Conservation (phyloP, 1,140 invertebrate species). For the Acromyrmex echinatior region DNA sequence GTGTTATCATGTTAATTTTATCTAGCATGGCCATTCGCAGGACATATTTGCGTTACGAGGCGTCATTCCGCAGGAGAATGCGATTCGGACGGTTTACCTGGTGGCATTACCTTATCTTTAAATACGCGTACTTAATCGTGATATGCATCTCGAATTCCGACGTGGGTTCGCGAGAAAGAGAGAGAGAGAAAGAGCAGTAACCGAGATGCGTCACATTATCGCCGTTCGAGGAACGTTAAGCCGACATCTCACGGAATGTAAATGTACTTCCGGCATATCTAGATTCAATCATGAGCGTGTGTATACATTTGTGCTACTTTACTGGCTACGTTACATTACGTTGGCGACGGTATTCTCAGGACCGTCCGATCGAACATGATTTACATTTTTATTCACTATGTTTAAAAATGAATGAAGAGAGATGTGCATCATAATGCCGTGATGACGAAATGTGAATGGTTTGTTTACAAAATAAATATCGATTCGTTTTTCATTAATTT, state of each 20-base stretch:
- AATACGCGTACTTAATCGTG: conserved; percentile 36
- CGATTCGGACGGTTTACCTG: conserved; percentile 40
- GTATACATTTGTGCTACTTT: conserved; percentile 53
- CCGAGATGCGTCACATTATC: conserved; percentile 54
- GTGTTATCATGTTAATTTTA: conserved; percentile 26
- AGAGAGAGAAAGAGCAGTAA: conserved; percentile 20
- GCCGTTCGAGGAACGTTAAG: conserved; percentile 49
- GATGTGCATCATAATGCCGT: background rate
- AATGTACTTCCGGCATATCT: conserved; percentile 59
- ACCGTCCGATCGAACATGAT: conserved; percentile 22
- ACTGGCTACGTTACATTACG: conserved; percentile 4
- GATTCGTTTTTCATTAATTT: background rate
- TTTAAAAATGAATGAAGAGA: conserved; percentile 34
- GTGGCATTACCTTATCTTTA: conserved; percentile 48
- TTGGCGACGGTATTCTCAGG: conserved; percentile 20
- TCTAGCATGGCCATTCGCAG: background rate
- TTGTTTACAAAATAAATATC: background rate
- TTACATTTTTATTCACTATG: conserved; percentile 28
- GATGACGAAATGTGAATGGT: background rate
- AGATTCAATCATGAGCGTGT: conserved; percentile 50
- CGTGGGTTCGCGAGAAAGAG: background rate
- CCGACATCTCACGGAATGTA: conserved; percentile 44
- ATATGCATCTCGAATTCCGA: conserved; percentile 41
- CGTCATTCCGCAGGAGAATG: background rate
- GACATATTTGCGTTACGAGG: conserved; percentile 35